Conservation (phyloP, 2,113 vertebrate genomes). For the Buteo buteo region DNA sequence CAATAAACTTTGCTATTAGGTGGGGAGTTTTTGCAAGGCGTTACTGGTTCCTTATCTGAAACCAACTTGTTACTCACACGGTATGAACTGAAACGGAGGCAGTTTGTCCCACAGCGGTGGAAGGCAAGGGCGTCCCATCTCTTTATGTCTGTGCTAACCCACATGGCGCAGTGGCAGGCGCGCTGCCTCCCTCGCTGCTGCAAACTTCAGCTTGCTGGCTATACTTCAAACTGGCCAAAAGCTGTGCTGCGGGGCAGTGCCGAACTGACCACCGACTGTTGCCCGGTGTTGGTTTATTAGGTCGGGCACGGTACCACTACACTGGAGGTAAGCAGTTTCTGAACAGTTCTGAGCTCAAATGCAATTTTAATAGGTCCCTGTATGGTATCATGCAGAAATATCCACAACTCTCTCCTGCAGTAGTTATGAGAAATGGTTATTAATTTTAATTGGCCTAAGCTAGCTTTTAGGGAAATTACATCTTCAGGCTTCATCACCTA, state of each 20-base stretch:
- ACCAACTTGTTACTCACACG: not conserved
- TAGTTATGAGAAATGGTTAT: slow-evolving; percentile 3
- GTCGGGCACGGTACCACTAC: rapidly evolving
- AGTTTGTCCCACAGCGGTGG: rapidly evolving
- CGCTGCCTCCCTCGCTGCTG: not conserved
- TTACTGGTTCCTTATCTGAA: not conserved
- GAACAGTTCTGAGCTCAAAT: not conserved
- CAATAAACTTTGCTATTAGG: not conserved
- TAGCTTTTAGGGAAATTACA: not conserved
- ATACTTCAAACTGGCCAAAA: not conserved
- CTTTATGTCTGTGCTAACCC: not conserved
- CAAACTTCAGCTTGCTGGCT: not conserved
- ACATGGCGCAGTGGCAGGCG: rapidly evolving
- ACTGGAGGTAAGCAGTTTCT: not conserved
- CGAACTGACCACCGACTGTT: rapidly evolving
- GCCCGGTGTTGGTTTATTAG: not conserved
- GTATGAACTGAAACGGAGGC: rapidly evolving
- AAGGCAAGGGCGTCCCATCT: not conserved
- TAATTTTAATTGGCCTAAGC: slow-evolving; percentile 25
- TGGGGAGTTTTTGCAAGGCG: not conserved
- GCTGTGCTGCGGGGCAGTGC: not conserved
- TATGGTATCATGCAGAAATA: not conserved
- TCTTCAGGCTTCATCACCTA: slow-evolving; percentile 20
- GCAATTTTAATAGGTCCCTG: not conserved
- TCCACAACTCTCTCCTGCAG: not conserved